A percentile compares a stretch with the other conserved stretches of the same genome.
These are phyloP conservation scores for Lutjanus campechanus DNA, from an alignment of 2,797 vertebrate genomes.

Conservation along the genomic window DNA sequence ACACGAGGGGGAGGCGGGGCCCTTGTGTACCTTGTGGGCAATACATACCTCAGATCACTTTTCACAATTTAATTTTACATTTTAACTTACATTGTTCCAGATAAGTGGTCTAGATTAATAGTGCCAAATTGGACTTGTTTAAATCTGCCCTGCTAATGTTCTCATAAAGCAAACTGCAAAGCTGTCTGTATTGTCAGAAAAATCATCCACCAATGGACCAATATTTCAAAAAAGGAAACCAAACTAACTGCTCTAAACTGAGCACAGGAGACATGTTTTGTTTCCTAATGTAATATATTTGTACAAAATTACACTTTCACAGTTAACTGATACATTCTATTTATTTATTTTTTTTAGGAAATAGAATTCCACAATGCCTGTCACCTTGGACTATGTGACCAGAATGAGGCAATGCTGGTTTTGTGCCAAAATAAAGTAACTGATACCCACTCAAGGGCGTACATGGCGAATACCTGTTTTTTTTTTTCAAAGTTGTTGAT, in stretches of 20 bases:
- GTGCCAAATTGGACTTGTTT: not conserved
- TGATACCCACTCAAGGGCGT: not conserved
- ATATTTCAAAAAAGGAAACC: not conserved
- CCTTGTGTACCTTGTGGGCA: not conserved
- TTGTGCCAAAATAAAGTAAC: too few species aligned
- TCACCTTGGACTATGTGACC: conserved; percentile 8
- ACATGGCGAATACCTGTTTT: not conserved
- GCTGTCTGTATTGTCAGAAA: not conserved
- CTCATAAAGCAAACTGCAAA: conserved; percentile 14
- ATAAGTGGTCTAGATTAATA: conserved; percentile 3
- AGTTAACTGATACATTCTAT: not conserved
- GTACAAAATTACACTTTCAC: not conserved
- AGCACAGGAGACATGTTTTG: not conserved
- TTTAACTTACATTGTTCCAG: not conserved
- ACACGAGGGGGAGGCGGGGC: too few species aligned
- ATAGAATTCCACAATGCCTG: not conserved
- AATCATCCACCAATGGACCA: not conserved
- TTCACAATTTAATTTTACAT: not conserved
- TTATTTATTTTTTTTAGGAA: not conserved
- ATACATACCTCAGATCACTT: not conserved
- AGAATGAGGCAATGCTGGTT: not conserved
- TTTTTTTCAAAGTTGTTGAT: not conserved
- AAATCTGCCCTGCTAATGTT: conserved; percentile 5
- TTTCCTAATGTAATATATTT: not conserved
- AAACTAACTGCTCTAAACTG: not conserved